Evolutionary conservation across 1,140 invertebrate species (phyloP), one percentile per base, ranked within the genome.

Genomic region (Bicyclus anynana): DNA sequence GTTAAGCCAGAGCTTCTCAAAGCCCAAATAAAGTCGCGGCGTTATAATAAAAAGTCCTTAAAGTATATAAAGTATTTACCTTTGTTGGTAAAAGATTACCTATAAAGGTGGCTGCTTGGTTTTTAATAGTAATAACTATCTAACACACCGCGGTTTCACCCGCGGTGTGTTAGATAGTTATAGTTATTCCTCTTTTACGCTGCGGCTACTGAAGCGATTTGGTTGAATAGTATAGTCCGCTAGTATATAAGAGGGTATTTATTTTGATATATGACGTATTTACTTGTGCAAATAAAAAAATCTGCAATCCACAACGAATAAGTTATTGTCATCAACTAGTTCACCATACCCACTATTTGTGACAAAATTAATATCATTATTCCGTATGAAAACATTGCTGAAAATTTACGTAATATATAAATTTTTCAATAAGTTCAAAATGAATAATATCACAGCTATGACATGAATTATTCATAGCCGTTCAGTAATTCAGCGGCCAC

Each of bases 1-100:
- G 14, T 59, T 59, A 63, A 66, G 53, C 63, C 54, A 27, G 54
- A 13, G 52, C 58, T 53, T 49, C 47, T 50, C 52, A 60, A 60
- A 60, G 49, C 51, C 47, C 35, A 18, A 50, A 60, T 37, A 50
- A 40, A 54, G 13, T 13, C 40, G 3, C 47, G 23, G 7, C 42
- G 21, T 53, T 53, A 26, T n/a, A 53, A 53, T 33, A 48, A 33
- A 27, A 40, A 46, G 16, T 18, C 44, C 29, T 27, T 20, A 26
- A 38, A 20, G 37, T 52, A 44, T 52, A 59, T 26, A 46, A 40
- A 27, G 27, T 3, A 23, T n/a, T n/a, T 7, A 53, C 35, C 44
- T 53, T 53, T 53, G 49, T 40, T 27, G 18, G 53, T 40, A 13
- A 7, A 33, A 33, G 2, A 12, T 33, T 33, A n/a, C n/a, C n/a